Evolutionary conservation across 1,140 invertebrate genomes (phyloP).

Genomic region (Mylabris phalerata): DNA sequence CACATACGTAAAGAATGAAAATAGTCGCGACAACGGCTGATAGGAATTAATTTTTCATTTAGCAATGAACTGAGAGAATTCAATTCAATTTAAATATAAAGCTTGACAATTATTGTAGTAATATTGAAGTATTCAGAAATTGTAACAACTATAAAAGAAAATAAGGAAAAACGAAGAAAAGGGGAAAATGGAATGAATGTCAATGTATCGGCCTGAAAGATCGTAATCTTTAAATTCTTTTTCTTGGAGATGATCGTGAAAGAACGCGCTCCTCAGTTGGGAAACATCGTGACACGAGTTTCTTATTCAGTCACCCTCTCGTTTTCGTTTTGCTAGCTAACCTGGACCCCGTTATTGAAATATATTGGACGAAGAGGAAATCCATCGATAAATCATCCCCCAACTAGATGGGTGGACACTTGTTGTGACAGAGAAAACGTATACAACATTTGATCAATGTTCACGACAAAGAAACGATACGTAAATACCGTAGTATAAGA

Average conservation of each 20-base stretch:
- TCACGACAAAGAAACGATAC: too few species aligned
- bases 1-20: too few species aligned
- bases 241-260: constrained; percentile 11
- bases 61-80: too few species aligned
- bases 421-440: constrained; percentile 16
- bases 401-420: constrained; percentile 22
- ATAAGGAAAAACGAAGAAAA: background rate
- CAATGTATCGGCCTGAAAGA: constrained; percentile 8
- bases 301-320: constrained; percentile 18
- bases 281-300: constrained; percentile 20
- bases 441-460: background rate
- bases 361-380: constrained; percentile 22
- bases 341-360: constrained; percentile 22
- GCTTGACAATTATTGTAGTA: too few species aligned
- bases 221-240: constrained; percentile 16
- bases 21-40: too few species aligned
- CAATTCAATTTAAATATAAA: too few species aligned
- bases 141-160: background rate
- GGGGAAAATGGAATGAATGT: background rate
- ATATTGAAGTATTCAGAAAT: background rate
- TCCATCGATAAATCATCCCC: constrained; percentile 25
- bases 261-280: constrained; percentile 11
- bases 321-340: background rate
- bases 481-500: too few species aligned
- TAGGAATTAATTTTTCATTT: too few species aligned